Conservation (phyloP, 2,797 vertebrate species). For the Gallinago stenura region DNA sequence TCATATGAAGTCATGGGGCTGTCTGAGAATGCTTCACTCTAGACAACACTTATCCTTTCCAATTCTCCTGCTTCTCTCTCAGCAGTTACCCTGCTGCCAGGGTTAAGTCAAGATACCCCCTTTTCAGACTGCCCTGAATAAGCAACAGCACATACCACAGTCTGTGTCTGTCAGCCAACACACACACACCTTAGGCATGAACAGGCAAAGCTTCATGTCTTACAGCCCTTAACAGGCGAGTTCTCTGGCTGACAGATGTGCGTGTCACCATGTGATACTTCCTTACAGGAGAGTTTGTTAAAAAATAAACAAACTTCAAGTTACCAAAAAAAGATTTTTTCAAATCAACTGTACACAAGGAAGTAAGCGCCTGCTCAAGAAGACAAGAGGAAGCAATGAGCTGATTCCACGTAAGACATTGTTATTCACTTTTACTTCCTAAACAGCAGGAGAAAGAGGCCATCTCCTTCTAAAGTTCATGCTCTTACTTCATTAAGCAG, state of each 20-base stretch:
- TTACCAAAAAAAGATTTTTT: not conserved
- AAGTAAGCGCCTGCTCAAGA: not conserved
- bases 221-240: not conserved
- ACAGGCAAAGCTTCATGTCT: constrained; percentile 10
- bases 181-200: constrained; percentile 9
- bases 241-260: not conserved
- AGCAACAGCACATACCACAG: not conserved
- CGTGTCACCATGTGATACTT: not conserved
- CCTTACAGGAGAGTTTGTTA: not conserved
- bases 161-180: not conserved
- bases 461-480: not conserved
- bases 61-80: not conserved
- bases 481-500: not conserved
- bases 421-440: not conserved
- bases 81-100: not conserved
- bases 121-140: not conserved
- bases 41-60: constrained; percentile 16
- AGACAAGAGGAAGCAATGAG: not conserved
- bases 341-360: not conserved
- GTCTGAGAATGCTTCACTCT: constrained; percentile 35
- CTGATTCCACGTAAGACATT: not conserved
- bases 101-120: not conserved
- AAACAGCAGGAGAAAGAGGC: not conserved
- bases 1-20: constrained; percentile 43
- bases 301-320: not conserved